Base-by-base conservation (phyloP, 2,113 vertebrate genomes). In the Terrapene triunguis region DNA sequence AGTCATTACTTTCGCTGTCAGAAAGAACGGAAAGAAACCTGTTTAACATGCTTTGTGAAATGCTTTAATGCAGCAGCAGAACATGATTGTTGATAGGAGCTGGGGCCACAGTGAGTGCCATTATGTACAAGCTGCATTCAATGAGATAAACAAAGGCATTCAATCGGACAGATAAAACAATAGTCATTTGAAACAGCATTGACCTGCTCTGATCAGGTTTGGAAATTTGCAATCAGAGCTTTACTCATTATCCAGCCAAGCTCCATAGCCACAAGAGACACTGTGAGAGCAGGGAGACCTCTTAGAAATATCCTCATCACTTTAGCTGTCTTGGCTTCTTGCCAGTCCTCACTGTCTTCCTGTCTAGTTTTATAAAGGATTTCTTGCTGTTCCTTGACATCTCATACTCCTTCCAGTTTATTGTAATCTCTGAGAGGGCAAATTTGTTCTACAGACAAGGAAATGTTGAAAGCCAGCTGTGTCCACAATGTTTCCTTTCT, bases 361-460 rank as follows among this genome's bases (percentile, higher is more conserved):
- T 96, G 80, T 96, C 87, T 76, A 69, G 38, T 88, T 95, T 89
- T 95, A 84, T 93, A 93, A 95, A 95, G 57, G 35, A 65, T 78
- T 96, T 94, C 85, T 89, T 83, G 78, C 47, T 80, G 78, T 97
- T 96, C 22, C 62, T 82, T 93, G 84, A 89, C 88, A 87, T 89
- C 87, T 90, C 62, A 72, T 24, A 90, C 22, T 80, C 38, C 59
- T 94, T 89, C 55, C 24, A 65, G 53, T 19, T 96, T 94, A 91
- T 76, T 92, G 81, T 84, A 93, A 96, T 94, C 87, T 97, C 27
- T 85, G 91, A 91, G 85, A 91, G 84, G 90, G 87, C 90, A 95
- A 89, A 89, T 95, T 91, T 92, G 51, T 89, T 97, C 93, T 89
- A 90, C 90, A 65, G 88, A 94, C n/a, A 89, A 94, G n/a, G 47